These are phyloP conservation scores for Oncopeltus fasciatus DNA, from an alignment of 1,140 invertebrate genomes.

Conservation along the genomic window DNA sequence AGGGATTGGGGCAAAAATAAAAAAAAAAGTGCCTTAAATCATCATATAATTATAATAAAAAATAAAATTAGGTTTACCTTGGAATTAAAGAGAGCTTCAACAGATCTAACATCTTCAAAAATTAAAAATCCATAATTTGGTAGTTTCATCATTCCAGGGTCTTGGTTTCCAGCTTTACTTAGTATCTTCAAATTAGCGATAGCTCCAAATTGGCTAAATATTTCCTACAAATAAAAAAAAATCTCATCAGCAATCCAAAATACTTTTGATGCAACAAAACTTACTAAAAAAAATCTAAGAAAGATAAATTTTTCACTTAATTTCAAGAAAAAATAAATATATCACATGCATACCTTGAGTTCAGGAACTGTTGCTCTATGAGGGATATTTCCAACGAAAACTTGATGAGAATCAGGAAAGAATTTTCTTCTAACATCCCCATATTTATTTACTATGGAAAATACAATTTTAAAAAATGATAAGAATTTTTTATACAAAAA, in stretches of 20 bases:
- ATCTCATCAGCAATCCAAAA: not conserved
- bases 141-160: constrained; percentile 36
- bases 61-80: too few species aligned
- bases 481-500: too few species aligned
- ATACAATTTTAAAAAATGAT: too few species aligned
- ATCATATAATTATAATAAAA: too few species aligned
- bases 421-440: too few species aligned
- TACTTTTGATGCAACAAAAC: not conserved
- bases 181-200: constrained; percentile 63
- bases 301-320: too few species aligned
- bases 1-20: too few species aligned
- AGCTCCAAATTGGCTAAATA: constrained; percentile 62
- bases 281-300: not conserved
- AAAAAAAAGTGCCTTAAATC: too few species aligned
- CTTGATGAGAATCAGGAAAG: constrained; percentile 71
- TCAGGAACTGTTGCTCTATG: constrained; percentile 71
- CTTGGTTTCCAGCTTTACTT: constrained; percentile 46
- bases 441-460: too few species aligned
- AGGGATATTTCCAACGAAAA: constrained; percentile 87
- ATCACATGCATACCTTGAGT: constrained; percentile 38
- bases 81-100: constrained; percentile 50
- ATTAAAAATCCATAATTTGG: constrained; percentile 89
- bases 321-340: not conserved
- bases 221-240: constrained; percentile 29
- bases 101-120: constrained; percentile 62